Base-by-base conservation (phyloP, 2,113 vertebrate genomes). In the Dunckerocampus dactyliophorus region DNA sequence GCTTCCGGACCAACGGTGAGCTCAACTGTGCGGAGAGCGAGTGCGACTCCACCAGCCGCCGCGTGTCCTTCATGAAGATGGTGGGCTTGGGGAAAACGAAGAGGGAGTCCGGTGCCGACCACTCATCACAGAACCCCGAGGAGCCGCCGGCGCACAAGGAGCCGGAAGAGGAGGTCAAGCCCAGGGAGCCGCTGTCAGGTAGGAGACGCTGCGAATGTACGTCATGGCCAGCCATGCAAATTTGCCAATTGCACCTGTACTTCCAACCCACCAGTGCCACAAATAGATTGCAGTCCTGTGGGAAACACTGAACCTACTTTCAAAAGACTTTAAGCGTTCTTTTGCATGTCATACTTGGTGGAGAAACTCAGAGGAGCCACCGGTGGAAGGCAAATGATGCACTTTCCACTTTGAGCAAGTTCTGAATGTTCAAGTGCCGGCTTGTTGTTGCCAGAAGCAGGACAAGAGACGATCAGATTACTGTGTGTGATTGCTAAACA, bases 121-220 rank as follows among this genome's bases (percentile, higher is more conserved):
- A 86, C 0, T 83, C 87, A 8, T 87, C 87, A 1, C 85, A 77
- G 14, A 79, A 72, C 0, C 62, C 85, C 0, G 89, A 92, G 58
- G 88, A 89, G 63, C 71, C 69, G 22, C 75, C 65, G 0, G 85
- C 85, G 59, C 72, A 82, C 71, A 89, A 87, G 37, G 88, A 83
- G 75, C 85, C 71, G 21, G 85, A 83, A 66, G 89, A 87, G 47
- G 85, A 85, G 75, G 85, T 89, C 14, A 92, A 92, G 71, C 84
- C 86, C 68, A 86, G 89, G 76, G 94, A 95, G 53, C 93, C 94
- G 0, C 82, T 96, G 24, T 96, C 93, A 17, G 93, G 94, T 96
- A 80, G 85, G 88, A 19, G 17, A 1, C 34, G 3, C 17, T 19
- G 7, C 16, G 24, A 52, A 15, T 17, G 22, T 5, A 5, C 24